Evolutionary conservation across 2,888 invertebrate species (phyloP).

Genomic region (Stenchaetothrips biformis): DNA sequence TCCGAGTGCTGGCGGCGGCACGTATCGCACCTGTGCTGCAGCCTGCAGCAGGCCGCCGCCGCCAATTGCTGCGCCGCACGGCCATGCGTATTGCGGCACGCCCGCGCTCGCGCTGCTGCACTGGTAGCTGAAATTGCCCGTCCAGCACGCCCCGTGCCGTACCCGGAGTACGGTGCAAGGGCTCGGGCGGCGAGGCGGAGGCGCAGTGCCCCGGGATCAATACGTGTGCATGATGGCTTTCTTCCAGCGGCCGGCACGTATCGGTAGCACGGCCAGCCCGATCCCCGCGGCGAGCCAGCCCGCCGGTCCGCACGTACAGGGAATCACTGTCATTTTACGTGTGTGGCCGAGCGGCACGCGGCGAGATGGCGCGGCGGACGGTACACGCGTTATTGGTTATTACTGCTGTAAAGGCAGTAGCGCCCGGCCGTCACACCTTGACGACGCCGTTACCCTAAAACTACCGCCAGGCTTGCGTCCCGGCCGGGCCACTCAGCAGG

Average conservation of each 20-base stretch:
- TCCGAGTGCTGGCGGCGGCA: not conserved
- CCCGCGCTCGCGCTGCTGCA: not conserved
- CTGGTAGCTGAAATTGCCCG: too few relatives aligned
- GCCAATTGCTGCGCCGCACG: not conserved
- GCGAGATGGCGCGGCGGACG: not conserved
- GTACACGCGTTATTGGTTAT: constrained; percentile 7
- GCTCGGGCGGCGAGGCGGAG: too few relatives aligned
- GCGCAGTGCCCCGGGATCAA: too few relatives aligned
- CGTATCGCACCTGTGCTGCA: constrained; percentile 1
- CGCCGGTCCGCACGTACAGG: not conserved
- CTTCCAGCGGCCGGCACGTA: too few relatives aligned
- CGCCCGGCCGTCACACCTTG: not conserved
- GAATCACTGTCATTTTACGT: constrained; percentile 1
- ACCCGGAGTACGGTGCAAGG: too few relatives aligned
- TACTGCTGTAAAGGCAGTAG: not conserved
- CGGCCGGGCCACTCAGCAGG: too few relatives aligned
- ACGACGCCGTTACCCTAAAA: too few relatives aligned
- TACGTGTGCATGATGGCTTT: too few relatives aligned
- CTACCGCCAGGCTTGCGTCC: too few relatives aligned
- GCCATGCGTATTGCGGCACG: not conserved
- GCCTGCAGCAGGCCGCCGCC: not conserved
- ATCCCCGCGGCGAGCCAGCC: too few relatives aligned
- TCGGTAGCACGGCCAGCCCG: too few relatives aligned
- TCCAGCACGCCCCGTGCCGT: too few relatives aligned
- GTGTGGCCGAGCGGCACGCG: not conserved